Conservation (phyloP, 1,140 invertebrate species). For the Monochamus saltuarius region DNA sequence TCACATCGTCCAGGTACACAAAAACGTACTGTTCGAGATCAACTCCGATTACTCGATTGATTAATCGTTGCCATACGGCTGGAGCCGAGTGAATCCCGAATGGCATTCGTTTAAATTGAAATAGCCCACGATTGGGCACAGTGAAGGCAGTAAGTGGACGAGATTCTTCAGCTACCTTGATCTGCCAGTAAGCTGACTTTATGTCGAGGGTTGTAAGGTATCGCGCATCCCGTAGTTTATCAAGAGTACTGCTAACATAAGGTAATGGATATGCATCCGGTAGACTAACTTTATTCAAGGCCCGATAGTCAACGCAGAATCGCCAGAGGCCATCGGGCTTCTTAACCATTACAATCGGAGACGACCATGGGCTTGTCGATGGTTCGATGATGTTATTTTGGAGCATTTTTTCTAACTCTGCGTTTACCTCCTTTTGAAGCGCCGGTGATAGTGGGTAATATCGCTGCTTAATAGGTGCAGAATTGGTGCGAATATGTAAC, state of each 20-base stretch:
- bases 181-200: slow-evolving; percentile 49
- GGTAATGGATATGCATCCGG: slow-evolving; percentile 16
- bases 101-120: slow-evolving; percentile 41
- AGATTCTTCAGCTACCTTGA: slow-evolving; percentile 41
- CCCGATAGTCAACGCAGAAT: slow-evolving; percentile 39
- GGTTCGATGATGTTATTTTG: slow-evolving; percentile 28
- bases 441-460: slow-evolving; percentile 13
- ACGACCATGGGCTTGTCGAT: slow-evolving; percentile 43
- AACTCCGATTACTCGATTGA: slow-evolving; percentile 39
- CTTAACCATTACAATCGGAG: slow-evolving; percentile 52
- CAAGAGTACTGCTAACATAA: slow-evolving; percentile 32
- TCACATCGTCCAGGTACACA: slow-evolving; percentile 42
- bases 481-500: not conserved
- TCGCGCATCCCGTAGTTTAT: slow-evolving; percentile 36
- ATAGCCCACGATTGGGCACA: slow-evolving; percentile 37
- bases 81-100: slow-evolving; percentile 46
- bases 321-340: slow-evolving; percentile 51
- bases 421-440: slow-evolving; percentile 10
- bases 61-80: slow-evolving; percentile 46
- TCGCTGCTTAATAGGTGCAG: slow-evolving; percentile 5
- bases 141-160: slow-evolving; percentile 34
- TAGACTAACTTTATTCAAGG: slow-evolving; percentile 12
- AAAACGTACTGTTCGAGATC: slow-evolving; percentile 36
- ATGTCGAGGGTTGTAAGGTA: slow-evolving; percentile 43
- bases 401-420: slow-evolving; percentile 34